phyloP scores from a whole-genome alignment of 1,140 invertebrate species.

The Drosophila ambigua region DNA sequence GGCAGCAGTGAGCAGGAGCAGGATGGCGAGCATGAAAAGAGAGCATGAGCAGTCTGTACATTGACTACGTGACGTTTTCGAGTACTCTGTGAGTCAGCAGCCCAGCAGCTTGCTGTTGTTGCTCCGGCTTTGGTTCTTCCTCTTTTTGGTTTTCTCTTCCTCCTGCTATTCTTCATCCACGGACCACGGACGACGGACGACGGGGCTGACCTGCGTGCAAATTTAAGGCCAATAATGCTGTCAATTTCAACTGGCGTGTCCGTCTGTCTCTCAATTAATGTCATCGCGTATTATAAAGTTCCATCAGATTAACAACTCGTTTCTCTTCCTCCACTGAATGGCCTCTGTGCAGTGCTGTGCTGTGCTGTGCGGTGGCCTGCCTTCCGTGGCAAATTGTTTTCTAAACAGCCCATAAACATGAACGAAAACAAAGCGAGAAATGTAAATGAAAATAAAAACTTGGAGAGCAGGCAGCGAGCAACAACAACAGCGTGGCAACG shows the following conservation, averaged over 20 bases:
- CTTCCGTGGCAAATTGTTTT: constrained; percentile 71
- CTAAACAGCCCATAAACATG: constrained; percentile 79
- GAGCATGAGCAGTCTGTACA: constrained; percentile 33
- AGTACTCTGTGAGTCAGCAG: constrained; percentile 59
- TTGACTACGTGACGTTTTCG: constrained; percentile 48
- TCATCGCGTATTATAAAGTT: constrained; percentile 77
- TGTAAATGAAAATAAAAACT: constrained; percentile 80
- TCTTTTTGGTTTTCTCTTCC: neutral
- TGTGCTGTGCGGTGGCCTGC: neutral
- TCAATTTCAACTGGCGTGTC: constrained; percentile 75
- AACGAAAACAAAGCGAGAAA: constrained; percentile 81
- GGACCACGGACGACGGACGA: neutral
- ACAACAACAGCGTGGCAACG: constrained; percentile 4
- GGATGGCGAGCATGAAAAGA: neutral
- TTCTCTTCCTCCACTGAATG: too few species aligned
- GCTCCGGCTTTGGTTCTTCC: constrained; percentile 5
- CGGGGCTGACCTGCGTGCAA: constrained; percentile 36
- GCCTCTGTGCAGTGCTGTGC: neutral
- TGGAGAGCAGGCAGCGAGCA: constrained; percentile 40
- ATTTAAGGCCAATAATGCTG: constrained; percentile 80
- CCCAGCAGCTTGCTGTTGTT: constrained; percentile 17
- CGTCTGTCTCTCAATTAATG: constrained; percentile 70
- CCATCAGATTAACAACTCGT: constrained; percentile 62
- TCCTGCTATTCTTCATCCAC: neutral
- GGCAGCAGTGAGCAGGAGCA: constrained; percentile 2